Percentiles rank a stretch among this genome's conserved stretches.
Conservation (phyloP, 2,888 invertebrate species). For the Gonocerus acuteangulatus region DNA sequence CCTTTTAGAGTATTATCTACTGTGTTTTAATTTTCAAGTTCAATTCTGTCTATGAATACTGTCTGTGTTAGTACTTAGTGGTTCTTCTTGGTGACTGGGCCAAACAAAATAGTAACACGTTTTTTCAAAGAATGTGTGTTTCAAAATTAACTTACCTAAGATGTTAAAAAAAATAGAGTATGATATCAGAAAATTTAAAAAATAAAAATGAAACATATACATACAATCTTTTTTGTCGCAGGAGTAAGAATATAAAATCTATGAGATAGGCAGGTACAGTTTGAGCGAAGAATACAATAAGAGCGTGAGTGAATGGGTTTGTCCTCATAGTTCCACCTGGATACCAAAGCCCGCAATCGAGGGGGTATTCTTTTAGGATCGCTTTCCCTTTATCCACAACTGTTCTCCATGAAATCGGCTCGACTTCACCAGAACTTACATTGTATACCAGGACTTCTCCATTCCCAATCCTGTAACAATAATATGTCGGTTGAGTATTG, state of each 20-base stretch:
- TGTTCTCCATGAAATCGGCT: constrained; percentile 77
- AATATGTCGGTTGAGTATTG: too few species aligned
- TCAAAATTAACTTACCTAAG: too few species aligned
- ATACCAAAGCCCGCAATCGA: constrained; percentile 70
- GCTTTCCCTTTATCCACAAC: constrained; percentile 45
- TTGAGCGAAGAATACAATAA: constrained; percentile 64
- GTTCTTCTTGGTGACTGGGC: too few species aligned
- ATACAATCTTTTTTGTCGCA: constrained; percentile 72
- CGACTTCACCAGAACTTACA: constrained; percentile 61
- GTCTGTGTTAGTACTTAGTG: too few species aligned
- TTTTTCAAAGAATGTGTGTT: too few species aligned
- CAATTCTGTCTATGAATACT: too few species aligned
- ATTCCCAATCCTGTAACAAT: background rate
- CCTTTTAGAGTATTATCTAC: too few species aligned
- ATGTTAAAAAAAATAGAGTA: too few species aligned
- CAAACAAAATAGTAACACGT: too few species aligned
- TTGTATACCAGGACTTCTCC: constrained; percentile 54
- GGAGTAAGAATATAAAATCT: constrained; percentile 58
- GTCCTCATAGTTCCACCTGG: constrained; percentile 67
- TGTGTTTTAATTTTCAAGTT: too few species aligned
- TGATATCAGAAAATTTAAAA: background rate
- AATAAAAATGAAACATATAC: constrained; percentile 44
- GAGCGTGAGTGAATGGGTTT: constrained; percentile 55
- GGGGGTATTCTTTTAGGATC: constrained; percentile 61
- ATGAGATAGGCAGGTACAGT: constrained; percentile 69